Base-by-base conservation (phyloP, 2,888 invertebrate genomes). In the Crepidodera aurea region DNA sequence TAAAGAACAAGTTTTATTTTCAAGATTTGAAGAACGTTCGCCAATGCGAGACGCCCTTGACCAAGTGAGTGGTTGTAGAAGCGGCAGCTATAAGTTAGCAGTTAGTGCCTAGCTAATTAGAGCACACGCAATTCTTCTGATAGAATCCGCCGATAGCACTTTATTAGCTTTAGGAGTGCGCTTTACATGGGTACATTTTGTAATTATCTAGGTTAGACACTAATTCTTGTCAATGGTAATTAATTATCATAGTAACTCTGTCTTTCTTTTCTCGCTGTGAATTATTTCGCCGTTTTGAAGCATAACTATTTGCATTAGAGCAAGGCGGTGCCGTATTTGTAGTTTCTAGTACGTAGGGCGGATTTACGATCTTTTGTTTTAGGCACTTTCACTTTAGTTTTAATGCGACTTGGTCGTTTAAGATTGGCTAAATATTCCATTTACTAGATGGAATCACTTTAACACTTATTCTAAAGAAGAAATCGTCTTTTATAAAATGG, bases 121-220 rank as follows among this genome's bases (percentile, higher is more conserved):
- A 57, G 48, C 57, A 37, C 48, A 57, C 39, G 57, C 57, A 56
- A 37, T 37, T 48, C 48, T 1, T 44, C 22, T 27, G 55, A 15
- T 22, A 46, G 44, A 48, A 48, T 50, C 18, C 27, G 27, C 25
- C 39, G 53, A 39, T 57, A 57, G 48, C 57, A 39, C 48, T 15
- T 7, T 15, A 55, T 19, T 18, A 42, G 42, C 16, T 18, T 12
- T 27, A 46, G 25, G 25, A 57, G 29, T 16, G 48, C 48, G 44
- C 42, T 56, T 51, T 66, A 64, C 66, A 64, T 64, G 68, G 64
- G 50, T 57, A 58, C 51, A 68, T 66, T 62, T 68, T 44, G 64
- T 60, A 66, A 68, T 68, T 66, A 64, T 66, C 62, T 68, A 64
- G 68, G 65, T 60, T 66, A 58, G 59, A 55, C 66, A 66, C 65